Evolutionary conservation across 2,797 vertebrate genomes (phyloP), one percentile per base, ranked within the genome.

Genomic region (Danio albolineatus): DNA sequence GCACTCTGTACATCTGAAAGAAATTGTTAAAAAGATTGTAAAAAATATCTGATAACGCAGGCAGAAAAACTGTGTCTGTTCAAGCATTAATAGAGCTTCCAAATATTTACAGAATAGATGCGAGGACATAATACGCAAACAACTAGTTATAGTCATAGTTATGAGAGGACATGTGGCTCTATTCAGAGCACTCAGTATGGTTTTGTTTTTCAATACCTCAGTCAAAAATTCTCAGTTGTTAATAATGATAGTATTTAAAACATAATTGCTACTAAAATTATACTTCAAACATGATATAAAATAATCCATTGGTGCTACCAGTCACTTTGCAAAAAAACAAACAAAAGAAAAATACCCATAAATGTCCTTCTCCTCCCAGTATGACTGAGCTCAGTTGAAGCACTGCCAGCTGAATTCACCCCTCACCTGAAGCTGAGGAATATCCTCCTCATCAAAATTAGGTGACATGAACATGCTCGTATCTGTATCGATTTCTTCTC

Each of bases 391-490:
- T 66, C 5, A 48, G 1, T 44, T 39, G 7, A 49, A 70, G 44
- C 6, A 59, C 5, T 17, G 7, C 43, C 12, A 49, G 14, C 13
- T 1, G 61, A 43, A 6, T 60, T 48, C 0, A 43, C 53, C 1
- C 10, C 69, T 79, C 49, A 79, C 78, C 78, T 64, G 17, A 56
- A 46, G 9, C 16, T 54, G 69, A 19, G 12, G 0, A 46, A 38
- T 5, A 17, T 44, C 51, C 1, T 71, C 38, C 12, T 21, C 21
- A 2, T 72, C 78, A 5, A 64, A 10, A 1, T 0, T 0, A 0
- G 2, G 0, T 43, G 1, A 1, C 0, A 0, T 0, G 2, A 14
- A 0, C 0, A 0, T 21, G 48, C 67, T 19, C 10, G 1, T 0
- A 7, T 49, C 54, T 48, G 39, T 19, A 13, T 48, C 53, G 39